Conservation (phyloP, 2,797 vertebrate genomes). For the Botia almorhae region DNA sequence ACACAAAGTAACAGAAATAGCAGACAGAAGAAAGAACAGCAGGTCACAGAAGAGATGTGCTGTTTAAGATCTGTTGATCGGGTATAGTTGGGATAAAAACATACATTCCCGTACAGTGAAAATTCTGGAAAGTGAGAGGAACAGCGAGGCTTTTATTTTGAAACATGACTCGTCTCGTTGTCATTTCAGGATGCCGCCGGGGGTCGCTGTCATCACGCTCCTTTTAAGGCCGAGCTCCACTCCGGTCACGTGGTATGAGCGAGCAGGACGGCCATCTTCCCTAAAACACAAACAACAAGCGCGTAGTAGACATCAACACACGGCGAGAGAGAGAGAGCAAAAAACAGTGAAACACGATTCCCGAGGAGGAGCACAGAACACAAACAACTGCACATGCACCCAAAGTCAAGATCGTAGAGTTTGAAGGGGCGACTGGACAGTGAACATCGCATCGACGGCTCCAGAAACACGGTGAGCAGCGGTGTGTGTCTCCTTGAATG, state of each 20-base stretch:
- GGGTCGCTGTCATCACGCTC: conserved; percentile 9
- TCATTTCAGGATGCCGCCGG: not conserved
- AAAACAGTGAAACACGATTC: conserved; percentile 71
- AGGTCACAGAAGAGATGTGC: too few species aligned
- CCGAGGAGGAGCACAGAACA: conserved; percentile 72
- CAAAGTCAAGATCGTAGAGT: conserved; percentile 72
- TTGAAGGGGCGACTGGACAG: conserved; percentile 63
- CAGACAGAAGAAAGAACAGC: too few species aligned
- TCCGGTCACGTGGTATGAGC: conserved; percentile 69
- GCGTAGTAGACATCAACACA: conserved; percentile 80
- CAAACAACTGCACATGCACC: conserved; percentile 71
- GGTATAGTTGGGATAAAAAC: too few species aligned
- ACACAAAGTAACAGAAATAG: too few species aligned
- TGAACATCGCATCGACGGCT: conserved; percentile 68
- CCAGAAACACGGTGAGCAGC: conserved; percentile 79
- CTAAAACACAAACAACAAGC: conserved; percentile 92
- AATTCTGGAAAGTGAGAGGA: too few species aligned
- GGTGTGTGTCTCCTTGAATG: conserved; percentile 63
- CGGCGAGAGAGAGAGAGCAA: conserved; percentile 75
- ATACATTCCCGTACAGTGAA: too few species aligned
- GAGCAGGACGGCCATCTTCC: conserved; percentile 87
- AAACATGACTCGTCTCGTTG: not conserved
- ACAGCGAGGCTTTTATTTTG: conserved; percentile 29
- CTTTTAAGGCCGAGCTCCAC: not conserved
- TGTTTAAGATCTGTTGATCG: too few species aligned